Conservation (phyloP, 2,797 vertebrate species). For the Harpagifer antarcticus region DNA sequence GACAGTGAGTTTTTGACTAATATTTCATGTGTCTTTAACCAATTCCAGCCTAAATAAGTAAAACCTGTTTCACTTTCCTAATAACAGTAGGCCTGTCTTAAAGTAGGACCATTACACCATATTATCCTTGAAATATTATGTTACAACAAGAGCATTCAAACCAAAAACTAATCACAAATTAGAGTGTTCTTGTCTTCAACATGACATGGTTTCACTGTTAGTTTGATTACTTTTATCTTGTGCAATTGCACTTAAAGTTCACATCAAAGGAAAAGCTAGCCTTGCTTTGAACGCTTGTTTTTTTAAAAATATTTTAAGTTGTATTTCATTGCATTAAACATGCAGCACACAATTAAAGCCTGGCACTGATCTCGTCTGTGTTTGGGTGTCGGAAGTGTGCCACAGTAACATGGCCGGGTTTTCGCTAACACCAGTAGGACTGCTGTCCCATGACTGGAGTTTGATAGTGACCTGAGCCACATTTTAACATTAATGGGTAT, state of each 20-base stretch:
- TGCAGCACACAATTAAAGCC: constrained; percentile 85
- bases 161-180: neutral
- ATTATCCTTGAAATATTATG: neutral
- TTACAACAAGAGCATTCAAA: neutral
- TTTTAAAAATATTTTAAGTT: neutral
- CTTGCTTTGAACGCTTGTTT: no score
- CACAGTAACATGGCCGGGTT: constrained; percentile 85
- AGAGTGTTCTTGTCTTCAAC: no score
- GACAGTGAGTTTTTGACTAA: neutral
- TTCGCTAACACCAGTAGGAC: constrained; percentile 89
- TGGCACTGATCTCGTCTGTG: constrained; percentile 70
- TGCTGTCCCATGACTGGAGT: constrained; percentile 81
- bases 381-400: constrained; percentile 88
- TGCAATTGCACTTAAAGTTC: no score
- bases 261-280: no score
- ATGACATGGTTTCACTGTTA: no score
- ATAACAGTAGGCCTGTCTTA: no score
- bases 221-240: no score
- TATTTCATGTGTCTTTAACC: no score
- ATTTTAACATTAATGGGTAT: no score
- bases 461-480: constrained; percentile 29
- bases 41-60: no score
- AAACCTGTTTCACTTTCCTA: no score
- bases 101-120: neutral
- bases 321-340: neutral